Evolutionary conservation across 2,797 vertebrate genomes (phyloP).

Genomic region (Coregonus sp.): DNA sequence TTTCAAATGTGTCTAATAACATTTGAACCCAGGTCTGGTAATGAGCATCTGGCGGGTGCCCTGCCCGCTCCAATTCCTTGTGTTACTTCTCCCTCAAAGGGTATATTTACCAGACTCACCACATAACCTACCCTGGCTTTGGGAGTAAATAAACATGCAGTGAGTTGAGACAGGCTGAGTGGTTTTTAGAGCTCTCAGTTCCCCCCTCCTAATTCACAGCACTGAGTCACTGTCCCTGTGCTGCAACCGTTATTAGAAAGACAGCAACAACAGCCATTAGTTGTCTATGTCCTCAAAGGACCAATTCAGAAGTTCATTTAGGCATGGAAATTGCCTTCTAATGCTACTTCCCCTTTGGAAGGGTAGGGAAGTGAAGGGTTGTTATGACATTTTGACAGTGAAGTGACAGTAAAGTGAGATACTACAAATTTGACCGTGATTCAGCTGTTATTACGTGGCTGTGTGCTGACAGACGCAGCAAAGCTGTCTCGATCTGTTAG

Average conservation of each 20-base stretch:
- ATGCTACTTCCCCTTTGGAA: conserved; percentile 11
- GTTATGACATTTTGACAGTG: conserved; percentile 9
- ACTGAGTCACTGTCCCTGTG: not conserved
- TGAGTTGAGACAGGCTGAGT: conserved; percentile 45
- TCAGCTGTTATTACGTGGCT: not conserved
- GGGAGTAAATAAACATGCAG: conserved; percentile 56
- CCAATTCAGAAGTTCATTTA: conserved; percentile 28
- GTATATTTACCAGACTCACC: conserved; percentile 55
- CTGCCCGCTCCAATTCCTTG: conserved; percentile 36
- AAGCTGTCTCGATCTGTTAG: not conserved
- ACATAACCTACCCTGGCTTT: conserved; percentile 38
- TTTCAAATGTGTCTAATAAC: not conserved
- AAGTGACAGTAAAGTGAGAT: not conserved
- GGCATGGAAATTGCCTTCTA: conserved; percentile 16
- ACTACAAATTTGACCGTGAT: not conserved
- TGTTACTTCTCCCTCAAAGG: conserved; percentile 35
- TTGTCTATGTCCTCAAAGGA: conserved; percentile 14
- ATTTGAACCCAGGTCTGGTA: not conserved
- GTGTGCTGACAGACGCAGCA: not conserved
- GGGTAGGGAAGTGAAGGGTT: conserved; percentile 18
- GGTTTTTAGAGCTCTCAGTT: conserved; percentile 24
- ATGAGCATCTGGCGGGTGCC: not conserved
- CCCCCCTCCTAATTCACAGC: not conserved
- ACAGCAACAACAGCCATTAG: conserved; percentile 24
- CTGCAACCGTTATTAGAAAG: conserved; percentile 28